Evolutionary conservation across 1,140 invertebrate species (phyloP).

Genomic region (Episyrphus balteatus): DNA sequence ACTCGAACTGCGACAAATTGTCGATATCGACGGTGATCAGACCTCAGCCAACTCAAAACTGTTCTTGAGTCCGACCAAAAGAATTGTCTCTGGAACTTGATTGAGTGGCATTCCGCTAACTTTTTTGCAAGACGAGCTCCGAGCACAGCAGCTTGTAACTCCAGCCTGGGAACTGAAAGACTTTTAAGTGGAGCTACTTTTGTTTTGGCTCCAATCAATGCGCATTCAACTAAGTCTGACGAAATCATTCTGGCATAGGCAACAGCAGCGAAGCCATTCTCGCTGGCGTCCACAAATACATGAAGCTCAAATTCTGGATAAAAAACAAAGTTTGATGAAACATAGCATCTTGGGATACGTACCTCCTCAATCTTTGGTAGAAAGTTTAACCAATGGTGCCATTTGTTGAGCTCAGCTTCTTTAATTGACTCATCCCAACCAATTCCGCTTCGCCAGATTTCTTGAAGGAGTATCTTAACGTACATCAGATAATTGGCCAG

Average conservation of each 20-base stretch:
- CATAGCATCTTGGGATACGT: too few species aligned
- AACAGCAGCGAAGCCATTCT: too few species aligned
- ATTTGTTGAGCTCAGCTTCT: conserved; percentile 4
- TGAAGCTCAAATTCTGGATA: too few species aligned
- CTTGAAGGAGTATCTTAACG: conserved; percentile 33
- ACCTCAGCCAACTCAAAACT: conserved; percentile 13
- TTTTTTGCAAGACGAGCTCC: conserved; percentile 2
- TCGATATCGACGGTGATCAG: conserved; percentile 10
- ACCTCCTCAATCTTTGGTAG: too few species aligned
- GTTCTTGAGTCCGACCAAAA: conserved; percentile 16
- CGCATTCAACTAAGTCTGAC: too few species aligned
- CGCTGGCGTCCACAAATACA: too few species aligned
- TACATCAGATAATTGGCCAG: conserved; percentile 27
- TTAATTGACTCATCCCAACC: conserved; percentile 31
- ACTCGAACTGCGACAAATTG: conserved; percentile 11
- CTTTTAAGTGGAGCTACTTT: too few species aligned
- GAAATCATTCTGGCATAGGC: too few species aligned
- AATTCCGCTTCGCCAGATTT: conserved; percentile 23
- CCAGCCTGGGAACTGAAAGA: conserved; percentile 34
- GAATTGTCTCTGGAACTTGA: background rate
- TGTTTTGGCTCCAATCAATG: conserved; percentile 16
- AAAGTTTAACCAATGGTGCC: conserved; percentile 11
- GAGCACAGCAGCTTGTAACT: conserved; percentile 30
- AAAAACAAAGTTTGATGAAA: too few species aligned
- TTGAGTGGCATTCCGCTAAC: background rate